Percentiles rank a stretch among this genome's conserved stretches.
Evolutionary conservation across 1,140 invertebrate species (phyloP).

Genomic region (Saxidomus purpurata): DNA sequence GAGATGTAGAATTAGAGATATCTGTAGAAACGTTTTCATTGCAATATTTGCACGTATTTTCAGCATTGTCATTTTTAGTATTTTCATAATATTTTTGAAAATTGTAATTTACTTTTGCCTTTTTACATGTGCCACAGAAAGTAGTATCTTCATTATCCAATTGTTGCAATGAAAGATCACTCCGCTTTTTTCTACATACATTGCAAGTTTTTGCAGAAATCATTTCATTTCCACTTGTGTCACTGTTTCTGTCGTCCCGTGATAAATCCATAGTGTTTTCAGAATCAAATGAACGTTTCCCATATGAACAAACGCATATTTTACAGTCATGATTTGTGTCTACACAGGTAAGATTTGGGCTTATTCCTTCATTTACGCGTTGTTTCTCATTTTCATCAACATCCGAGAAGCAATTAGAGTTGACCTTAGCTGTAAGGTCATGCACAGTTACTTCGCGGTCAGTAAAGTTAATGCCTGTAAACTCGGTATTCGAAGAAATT

Average conservation of each 20-base stretch:
- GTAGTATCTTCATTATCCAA: neutral
- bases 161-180: neutral
- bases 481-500: neutral
- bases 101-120: neutral
- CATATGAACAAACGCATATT: neutral
- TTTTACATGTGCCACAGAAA: neutral
- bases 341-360: neutral
- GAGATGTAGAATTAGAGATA: neutral
- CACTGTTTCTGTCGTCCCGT: neutral
- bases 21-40: neutral
- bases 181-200: neutral
- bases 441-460: neutral
- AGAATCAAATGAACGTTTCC: neutral
- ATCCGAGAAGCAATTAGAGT: conserved; percentile 24
- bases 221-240: neutral
- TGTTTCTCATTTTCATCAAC: neutral
- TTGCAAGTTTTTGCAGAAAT: neutral
- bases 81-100: neutral
- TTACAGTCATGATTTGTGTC: neutral
- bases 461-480: neutral
- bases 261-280: neutral
- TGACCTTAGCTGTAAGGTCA: conserved; percentile 22
- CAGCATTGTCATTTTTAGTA: neutral
- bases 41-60: neutral
- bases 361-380: neutral